Evolutionary conservation across 1,140 invertebrate genomes (phyloP).

Genomic region (Paraescarpia echinospica): DNA sequence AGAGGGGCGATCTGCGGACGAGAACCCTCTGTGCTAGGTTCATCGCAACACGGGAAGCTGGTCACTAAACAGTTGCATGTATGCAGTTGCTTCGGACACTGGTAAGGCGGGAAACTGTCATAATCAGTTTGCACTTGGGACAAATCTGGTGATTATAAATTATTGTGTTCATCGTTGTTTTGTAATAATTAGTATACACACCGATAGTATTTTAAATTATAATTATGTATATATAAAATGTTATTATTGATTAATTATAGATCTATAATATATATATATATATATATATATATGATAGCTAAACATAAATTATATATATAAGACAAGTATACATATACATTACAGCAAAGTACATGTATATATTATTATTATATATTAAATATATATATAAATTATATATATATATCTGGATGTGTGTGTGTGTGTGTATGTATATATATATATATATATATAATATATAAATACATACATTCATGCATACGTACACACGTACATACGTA

Average conservation of each 20-base stretch:
- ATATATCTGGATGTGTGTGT: neutral
- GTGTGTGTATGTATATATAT: constrained; percentile 16
- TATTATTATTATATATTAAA: neutral
- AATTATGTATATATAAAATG: too few species aligned
- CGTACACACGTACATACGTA: constrained; percentile 21
- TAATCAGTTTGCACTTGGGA: too few species aligned
- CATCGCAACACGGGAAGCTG: neutral
- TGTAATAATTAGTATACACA: too few species aligned
- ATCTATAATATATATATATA: too few species aligned
- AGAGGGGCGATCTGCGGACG: neutral
- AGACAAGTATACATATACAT: neutral
- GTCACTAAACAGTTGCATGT: neutral
- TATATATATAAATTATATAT: constrained; percentile 15
- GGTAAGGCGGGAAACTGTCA: too few species aligned
- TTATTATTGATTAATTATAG: too few species aligned
- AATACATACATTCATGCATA: constrained; percentile 16
- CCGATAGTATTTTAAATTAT: too few species aligned
- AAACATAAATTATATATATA: neutral
- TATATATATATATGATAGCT: too few species aligned
- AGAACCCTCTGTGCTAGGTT: too few species aligned
- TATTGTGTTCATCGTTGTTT: neutral
- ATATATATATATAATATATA: constrained; percentile 2
- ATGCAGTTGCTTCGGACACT: too few species aligned
- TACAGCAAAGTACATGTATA: constrained; percentile 9
- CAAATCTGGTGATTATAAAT: neutral